Evolutionary conservation across 2,888 invertebrate species (phyloP).

Genomic region (Plebejus argus): DNA sequence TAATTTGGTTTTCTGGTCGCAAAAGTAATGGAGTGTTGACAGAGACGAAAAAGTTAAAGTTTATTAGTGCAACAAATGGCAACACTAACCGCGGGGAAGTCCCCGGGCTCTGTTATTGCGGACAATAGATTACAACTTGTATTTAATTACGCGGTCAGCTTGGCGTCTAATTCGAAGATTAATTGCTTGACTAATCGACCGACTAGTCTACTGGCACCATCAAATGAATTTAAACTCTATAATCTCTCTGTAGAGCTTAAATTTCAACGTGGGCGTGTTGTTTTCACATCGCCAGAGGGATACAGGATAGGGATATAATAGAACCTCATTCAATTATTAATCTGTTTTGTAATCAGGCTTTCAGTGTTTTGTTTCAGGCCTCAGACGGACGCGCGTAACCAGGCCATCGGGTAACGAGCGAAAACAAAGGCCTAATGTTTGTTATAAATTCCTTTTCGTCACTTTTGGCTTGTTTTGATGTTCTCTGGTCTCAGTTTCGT

Average conservation of each 20-base stretch:
- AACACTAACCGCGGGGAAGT: background rate
- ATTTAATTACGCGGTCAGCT: conserved; percentile 29
- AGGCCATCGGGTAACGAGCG: background rate
- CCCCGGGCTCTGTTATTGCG: conserved; percentile 10
- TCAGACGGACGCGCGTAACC: background rate
- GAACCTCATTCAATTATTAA: background rate
- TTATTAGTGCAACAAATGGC: background rate
- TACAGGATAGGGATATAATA: conserved; percentile 2
- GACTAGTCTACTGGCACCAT: background rate
- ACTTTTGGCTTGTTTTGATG: background rate
- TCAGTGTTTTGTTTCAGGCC: conserved; percentile 3
- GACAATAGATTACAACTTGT: conserved; percentile 24
- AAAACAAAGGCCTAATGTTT: background rate
- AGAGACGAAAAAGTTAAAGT: background rate
- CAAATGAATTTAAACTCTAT: background rate
- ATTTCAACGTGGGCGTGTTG: background rate
- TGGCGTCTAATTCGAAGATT: conserved; percentile 26
- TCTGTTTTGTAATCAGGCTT: conserved; percentile 14
- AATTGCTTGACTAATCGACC: background rate
- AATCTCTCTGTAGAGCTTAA: background rate
- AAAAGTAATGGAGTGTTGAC: too few species aligned
- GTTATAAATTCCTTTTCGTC: background rate
- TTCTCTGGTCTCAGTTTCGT: background rate
- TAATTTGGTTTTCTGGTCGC: too few species aligned
- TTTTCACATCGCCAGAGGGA: background rate